Base-by-base conservation (phyloP, 2,888 invertebrate species). In the Lasioglossum pauxillum region DNA sequence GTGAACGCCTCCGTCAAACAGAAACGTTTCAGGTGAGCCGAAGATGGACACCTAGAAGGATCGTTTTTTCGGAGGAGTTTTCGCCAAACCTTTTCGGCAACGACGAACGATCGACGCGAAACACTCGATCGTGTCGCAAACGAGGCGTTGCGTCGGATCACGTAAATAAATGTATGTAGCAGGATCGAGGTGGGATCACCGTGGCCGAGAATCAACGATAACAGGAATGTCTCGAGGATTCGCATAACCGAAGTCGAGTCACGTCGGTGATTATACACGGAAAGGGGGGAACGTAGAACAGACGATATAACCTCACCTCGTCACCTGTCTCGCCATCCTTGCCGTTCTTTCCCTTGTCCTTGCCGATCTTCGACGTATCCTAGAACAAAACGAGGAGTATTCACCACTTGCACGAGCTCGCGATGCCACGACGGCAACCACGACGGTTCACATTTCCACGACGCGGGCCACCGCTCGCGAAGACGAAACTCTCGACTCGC, bases 341-440 rank as follows among this genome's bases (percentile, higher is more conserved):
- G 90, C 95, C 95, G 91, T 95, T 95, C 90, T 95, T 95, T 88
- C 93, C 94, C 92, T 95, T 95, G 90, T 94, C 94, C 93, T 95
- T 95, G 90, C 91, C 88, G 80, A 90, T 91, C 92, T 95, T 95
- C 84, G 92, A 91, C 85, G 95, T 90, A 87, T 95, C 95, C 95
- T 95, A 92, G 84, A 95, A 95, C 91, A 91, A 81, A 91, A 90
- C 76, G 75, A 90, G 81, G 80, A 78, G 73, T 41, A 82, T 69
- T 85, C 79, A 77, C 80, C 69, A 49, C 35, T 74, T 76, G 71
- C 78, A 75, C 76, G 35, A 60, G 35, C 53, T 41, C 69, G 80
- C 82, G 78, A 84, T 84, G 80, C 88, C 82, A 86, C 87, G 83
- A 85, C 85, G 80, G 76, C 80, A 88, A 64, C 64, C 82, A 72